phyloP scores from a whole-genome alignment of 2,113 vertebrate species.

The Trichechus manatus region DNA sequence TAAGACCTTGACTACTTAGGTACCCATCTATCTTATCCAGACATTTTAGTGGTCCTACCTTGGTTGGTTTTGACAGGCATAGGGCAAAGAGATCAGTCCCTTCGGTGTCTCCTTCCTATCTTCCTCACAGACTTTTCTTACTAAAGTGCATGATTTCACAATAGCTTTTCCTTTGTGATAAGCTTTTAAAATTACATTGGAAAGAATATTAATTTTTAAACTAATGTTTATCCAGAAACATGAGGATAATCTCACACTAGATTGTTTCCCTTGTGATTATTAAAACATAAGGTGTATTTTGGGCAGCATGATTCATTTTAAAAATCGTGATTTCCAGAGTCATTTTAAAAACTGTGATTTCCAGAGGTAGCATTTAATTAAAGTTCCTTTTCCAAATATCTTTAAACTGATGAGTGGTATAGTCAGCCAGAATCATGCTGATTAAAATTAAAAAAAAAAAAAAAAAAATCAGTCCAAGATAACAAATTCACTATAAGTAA shows the following conservation, averaged over 20 bases:
- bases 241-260: background rate
- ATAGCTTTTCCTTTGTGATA: slow-evolving; percentile 19
- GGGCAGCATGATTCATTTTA: background rate
- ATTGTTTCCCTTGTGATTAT: background rate
- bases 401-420: background rate
- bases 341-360: slow-evolving; percentile 5
- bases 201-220: slow-evolving; percentile 32
- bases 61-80: background rate
- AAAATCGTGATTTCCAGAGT: background rate
- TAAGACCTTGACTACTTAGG: background rate
- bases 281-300: background rate
- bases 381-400: background rate
- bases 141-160: background rate
- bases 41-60: background rate
- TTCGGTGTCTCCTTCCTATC: background rate
- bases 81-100: background rate
- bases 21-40: background rate
- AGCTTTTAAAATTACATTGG: background rate
- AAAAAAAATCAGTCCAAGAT: background rate
- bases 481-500: background rate
- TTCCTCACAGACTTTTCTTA: background rate
- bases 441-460: slow-evolving; percentile 21
- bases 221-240: background rate
- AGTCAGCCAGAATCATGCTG: background rate
- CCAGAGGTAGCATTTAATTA: background rate